Evolutionary conservation across 2,888 invertebrate genomes (phyloP).

Genomic region (Cinara cedri): DNA sequence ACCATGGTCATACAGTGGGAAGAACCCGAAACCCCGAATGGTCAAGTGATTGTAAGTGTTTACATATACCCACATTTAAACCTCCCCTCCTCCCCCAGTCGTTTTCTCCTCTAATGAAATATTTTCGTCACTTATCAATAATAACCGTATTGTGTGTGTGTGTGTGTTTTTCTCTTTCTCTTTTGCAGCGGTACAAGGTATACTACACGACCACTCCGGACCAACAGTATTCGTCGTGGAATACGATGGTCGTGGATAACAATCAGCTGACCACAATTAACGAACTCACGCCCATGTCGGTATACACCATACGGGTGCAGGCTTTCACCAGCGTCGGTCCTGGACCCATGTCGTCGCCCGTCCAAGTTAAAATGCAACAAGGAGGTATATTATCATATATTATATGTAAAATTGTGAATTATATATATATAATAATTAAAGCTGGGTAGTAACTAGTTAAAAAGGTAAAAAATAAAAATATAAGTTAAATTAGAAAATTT

Average conservation of each 20-base stretch:
- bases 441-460: too few species aligned
- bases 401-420: too few species aligned
- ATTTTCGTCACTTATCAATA: not conserved
- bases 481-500: too few species aligned
- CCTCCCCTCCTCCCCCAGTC: too few species aligned
- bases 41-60: conserved; percentile 88
- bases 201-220: conserved; percentile 92
- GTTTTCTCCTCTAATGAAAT: too few species aligned
- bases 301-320: conserved; percentile 93
- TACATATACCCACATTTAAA: too few species aligned
- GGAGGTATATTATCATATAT: conserved; percentile 67
- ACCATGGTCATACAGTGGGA: conserved; percentile 99
- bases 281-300: conserved; percentile 87
- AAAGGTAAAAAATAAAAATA: too few species aligned
- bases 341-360: conserved; percentile 92
- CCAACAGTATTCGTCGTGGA: conserved; percentile 87
- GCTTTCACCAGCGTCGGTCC: conserved; percentile 93
- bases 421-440: too few species aligned
- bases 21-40: conserved; percentile 95
- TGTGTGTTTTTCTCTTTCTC: not conserved
- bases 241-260: conserved; percentile 91
- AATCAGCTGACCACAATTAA: conserved; percentile 91
- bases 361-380: conserved; percentile 97
- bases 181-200: conserved; percentile 90
- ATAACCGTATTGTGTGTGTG: not conserved